Evolutionary conservation across 2,888 invertebrate genomes (phyloP), one percentile per base, ranked within the genome.

Genomic region (Onchidella celtica): DNA sequence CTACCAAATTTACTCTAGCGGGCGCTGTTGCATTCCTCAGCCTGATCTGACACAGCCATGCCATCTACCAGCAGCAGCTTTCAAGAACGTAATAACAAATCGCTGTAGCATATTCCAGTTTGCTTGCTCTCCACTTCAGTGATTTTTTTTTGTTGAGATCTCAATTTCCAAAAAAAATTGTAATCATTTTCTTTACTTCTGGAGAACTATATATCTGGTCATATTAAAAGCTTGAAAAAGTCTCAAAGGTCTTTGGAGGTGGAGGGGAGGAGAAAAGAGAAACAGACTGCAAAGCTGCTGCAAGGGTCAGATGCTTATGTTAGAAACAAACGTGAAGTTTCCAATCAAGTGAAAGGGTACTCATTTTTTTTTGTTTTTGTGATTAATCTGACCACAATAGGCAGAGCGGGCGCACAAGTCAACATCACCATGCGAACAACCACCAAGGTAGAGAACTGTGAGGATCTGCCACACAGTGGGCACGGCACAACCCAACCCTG

Each of bases 401-500:
- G 55, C 32, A 66, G 57, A 79, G 47, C 57, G 38, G 66, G 80
- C 66, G 29, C 80, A 80, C 32, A 74, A 32, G 29, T 72, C 66
- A 74, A 72, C 74, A 78, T 40, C 55, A 81, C 68, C 79, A 83
- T 78, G 81, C 81, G 73, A 76, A 77, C 66, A 73, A 81, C 59
- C 68, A 63, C 61, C 55, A 78, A 74, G 69, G 40, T n/a, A 74
- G 69, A 68, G 75, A 69, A 66, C 38, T 27, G 63, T 55, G 40
- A 63, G 61, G 68, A 57, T 74, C 32, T 4, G 72, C 68, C 81
- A 85, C 73, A 81, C 74, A 78, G 82, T 82, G 83, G 86, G 86
- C 81, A 83, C 78, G 57, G n/a, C n/a, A 72, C 61, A 84, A 79
- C 81, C 68, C 76, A 83, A 82, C 80, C 66, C 77, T 83, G 81